A percentile compares a stretch with the other conserved stretches of the same genome.
Evolutionary conservation across 2,797 vertebrate species (phyloP).

Genomic region (Aplochiton taeniatus): DNA sequence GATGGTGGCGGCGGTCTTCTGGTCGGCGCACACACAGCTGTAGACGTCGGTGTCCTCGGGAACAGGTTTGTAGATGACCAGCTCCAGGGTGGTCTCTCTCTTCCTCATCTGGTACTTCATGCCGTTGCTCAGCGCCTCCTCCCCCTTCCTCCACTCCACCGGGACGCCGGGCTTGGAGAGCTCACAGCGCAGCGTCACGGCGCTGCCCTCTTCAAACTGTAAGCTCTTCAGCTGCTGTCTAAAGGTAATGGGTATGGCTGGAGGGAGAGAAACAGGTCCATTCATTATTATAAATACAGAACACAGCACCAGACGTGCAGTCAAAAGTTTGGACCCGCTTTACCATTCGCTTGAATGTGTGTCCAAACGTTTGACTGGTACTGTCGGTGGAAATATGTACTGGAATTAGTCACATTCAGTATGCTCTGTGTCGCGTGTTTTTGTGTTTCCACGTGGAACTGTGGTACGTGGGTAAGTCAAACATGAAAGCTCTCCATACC

Average conservation of each 20-base stretch:
- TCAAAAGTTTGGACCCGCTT: no score
- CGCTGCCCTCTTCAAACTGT: slow-evolving; percentile 72
- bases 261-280: slow-evolving; percentile 20
- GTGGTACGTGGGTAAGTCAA: no score
- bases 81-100: slow-evolving; percentile 77
- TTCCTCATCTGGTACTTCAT: slow-evolving; percentile 79
- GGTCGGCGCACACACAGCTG: slow-evolving; percentile 84
- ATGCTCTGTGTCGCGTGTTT: no score
- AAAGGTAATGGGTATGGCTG: slow-evolving; percentile 75
- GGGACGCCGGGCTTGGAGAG: slow-evolving; percentile 75
- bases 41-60: slow-evolving; percentile 85
- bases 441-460: no score
- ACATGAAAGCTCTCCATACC: slow-evolving; percentile 46
- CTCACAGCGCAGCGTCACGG: slow-evolving; percentile 76
- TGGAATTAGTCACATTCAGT: no score
- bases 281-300: background rate
- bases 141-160: slow-evolving; percentile 72
- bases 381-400: background rate
- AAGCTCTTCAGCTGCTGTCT: slow-evolving; percentile 68
- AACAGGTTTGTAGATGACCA: slow-evolving; percentile 79
- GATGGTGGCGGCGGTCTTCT: slow-evolving; percentile 81
- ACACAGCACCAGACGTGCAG: no score
- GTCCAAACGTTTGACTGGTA: no score
- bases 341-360: no score
- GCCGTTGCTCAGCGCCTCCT: slow-evolving; percentile 73